These are phyloP conservation scores for Xiphorhynchus erythropygius DNA, from an alignment of 2,797 vertebrate genomes.

Conservation along the genomic window DNA sequence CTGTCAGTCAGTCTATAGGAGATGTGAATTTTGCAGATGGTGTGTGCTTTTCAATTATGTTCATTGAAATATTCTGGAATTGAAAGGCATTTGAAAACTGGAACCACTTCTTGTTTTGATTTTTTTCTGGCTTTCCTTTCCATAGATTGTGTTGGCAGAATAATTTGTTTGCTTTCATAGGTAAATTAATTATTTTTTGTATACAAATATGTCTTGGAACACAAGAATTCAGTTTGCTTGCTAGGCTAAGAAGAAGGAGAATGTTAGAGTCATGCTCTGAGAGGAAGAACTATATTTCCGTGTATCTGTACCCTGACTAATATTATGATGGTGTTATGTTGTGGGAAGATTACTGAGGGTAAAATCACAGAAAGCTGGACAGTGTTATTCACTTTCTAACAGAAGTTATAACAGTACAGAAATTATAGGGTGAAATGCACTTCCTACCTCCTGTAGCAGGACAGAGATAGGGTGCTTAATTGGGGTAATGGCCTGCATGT, in stretches of 20 bases:
- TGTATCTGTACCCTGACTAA: neutral
- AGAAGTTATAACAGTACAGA: too few species aligned
- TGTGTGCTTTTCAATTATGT: neutral
- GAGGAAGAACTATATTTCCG: neutral
- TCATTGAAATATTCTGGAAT: neutral
- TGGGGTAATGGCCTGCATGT: neutral
- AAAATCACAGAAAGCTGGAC: neutral
- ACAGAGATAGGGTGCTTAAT: neutral
- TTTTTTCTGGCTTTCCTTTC: neutral
- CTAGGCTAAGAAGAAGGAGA: neutral
- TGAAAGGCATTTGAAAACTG: neutral
- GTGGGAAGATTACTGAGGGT: neutral
- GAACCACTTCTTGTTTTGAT: neutral
- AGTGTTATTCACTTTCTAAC: neutral
- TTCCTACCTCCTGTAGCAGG: neutral
- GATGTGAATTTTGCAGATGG: neutral
- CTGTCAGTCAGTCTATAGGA: neutral
- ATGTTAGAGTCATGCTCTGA: neutral
- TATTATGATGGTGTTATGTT: neutral
- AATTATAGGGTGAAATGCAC: accelerated
- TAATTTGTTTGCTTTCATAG: neutral
- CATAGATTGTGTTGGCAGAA: neutral
- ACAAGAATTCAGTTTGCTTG: neutral
- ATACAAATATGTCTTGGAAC: neutral
- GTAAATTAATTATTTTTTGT: neutral